Conservation (phyloP, 2,888 invertebrate genomes). For the Laspeyria flexula region DNA sequence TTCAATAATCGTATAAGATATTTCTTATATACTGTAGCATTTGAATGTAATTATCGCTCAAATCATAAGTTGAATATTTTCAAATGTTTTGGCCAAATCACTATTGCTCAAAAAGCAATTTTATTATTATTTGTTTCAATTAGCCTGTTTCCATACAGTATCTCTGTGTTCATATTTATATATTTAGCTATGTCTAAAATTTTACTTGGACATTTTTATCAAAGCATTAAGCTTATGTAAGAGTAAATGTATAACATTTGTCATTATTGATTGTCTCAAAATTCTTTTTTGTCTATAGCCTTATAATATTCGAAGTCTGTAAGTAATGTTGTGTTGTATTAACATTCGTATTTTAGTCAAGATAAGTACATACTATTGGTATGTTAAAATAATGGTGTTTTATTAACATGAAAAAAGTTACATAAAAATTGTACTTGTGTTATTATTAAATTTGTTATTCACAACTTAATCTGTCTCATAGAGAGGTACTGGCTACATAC, state of each 20-base stretch:
- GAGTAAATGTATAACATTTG: neutral
- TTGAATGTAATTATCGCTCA: neutral
- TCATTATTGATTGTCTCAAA: neutral
- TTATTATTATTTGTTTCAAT: neutral
- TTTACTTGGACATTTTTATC: too few relatives aligned
- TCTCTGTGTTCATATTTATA: neutral
- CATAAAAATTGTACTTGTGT: too few relatives aligned
- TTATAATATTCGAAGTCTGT: neutral
- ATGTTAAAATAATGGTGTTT: too few relatives aligned
- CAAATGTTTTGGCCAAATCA: neutral
- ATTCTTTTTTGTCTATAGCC: neutral
- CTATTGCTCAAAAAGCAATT: neutral
- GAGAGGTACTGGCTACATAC: too few relatives aligned
- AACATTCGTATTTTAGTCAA: neutral
- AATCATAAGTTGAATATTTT: neutral
- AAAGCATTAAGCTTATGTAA: neutral
- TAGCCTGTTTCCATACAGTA: neutral
- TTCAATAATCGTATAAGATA: too few relatives aligned
- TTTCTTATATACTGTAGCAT: too few relatives aligned
- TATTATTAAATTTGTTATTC: too few relatives aligned
- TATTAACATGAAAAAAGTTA: too few relatives aligned
- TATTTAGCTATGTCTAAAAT: too few relatives aligned
- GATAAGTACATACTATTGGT: too few relatives aligned
- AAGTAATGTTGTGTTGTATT: neutral
- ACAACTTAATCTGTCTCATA: too few relatives aligned